phyloP scores from a whole-genome alignment of 53 echinoderm and acorn worm species.

The Echinarachnius parma region DNA sequence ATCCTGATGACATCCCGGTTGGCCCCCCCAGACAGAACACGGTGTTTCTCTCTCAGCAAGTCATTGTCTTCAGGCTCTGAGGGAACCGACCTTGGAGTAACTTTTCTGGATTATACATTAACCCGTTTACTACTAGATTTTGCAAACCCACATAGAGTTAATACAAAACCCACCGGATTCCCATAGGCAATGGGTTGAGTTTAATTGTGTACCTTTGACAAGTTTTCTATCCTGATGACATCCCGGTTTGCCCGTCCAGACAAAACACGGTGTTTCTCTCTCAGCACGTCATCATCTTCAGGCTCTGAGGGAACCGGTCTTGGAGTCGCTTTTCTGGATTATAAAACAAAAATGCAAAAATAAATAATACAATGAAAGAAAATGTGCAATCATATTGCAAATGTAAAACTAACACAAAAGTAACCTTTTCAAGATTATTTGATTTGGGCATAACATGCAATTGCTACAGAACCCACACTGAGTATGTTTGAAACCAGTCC shows the following conservation, averaged over 20 bases:
- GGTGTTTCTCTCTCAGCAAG: constrained; percentile 70
- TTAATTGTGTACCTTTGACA: constrained; percentile 91
- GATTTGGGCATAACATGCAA: no score
- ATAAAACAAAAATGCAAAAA: not conserved
- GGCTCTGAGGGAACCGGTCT: constrained; percentile 28
- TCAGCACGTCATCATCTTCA: constrained; percentile 82
- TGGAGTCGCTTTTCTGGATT: constrained; percentile 54
- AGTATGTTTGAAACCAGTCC: no score
- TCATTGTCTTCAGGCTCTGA: constrained; percentile 77
- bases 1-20: constrained; percentile 67
- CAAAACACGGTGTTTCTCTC: constrained; percentile 76
- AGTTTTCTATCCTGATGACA: constrained; percentile 77
- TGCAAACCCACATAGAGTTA: no score
- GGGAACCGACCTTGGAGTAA: constrained; percentile 34
- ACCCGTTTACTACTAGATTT: no score
- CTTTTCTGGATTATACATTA: constrained; percentile 43
- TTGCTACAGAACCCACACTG: no score
- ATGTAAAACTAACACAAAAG: no score
- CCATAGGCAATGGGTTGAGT: no score
- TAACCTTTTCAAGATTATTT: no score
- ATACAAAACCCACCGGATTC: no score
- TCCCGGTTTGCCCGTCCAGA: constrained; percentile 64
- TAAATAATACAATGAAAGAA: no score
- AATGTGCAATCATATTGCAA: no score
- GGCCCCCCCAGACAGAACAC: constrained; percentile 71